Evolutionary conservation across 2,113 vertebrate species (phyloP).

Genomic region (Mungos mungo): DNA sequence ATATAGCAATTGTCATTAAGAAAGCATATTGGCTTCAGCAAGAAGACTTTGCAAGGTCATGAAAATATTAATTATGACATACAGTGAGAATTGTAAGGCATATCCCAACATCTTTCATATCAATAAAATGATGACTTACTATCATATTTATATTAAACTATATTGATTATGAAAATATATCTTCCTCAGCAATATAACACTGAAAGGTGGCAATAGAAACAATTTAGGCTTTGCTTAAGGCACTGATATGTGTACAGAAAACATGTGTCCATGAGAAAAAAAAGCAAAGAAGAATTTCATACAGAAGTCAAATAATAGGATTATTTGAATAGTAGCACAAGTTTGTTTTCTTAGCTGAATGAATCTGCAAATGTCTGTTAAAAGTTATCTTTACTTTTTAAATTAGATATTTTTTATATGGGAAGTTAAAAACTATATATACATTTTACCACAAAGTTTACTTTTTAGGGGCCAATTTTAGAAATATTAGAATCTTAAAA

Average conservation of each 20-base stretch:
- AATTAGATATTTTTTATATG: not conserved
- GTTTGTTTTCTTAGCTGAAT: not conserved
- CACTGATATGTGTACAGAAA: slow-evolving; percentile 15
- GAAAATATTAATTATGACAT: not conserved
- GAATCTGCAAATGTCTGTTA: not conserved
- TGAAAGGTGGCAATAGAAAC: slow-evolving; percentile 24
- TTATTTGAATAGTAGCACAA: not conserved
- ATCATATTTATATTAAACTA: not conserved
- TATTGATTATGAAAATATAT: slow-evolving; percentile 57
- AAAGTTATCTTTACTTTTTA: rapidly evolving
- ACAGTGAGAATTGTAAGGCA: not conserved
- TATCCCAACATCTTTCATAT: not conserved
- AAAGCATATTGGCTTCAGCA: not conserved
- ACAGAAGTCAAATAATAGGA: not conserved
- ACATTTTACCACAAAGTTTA: not conserved
- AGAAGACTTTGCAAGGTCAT: not conserved
- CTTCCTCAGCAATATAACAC: slow-evolving; percentile 36
- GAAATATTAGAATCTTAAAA: not conserved
- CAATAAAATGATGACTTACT: slow-evolving; percentile 9
- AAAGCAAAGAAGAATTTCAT: not conserved
- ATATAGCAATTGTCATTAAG: not conserved
- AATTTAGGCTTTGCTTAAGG: slow-evolving; percentile 35
- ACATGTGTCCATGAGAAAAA: slow-evolving; percentile 25
- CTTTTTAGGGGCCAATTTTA: not conserved
- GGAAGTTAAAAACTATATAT: not conserved